A percentile compares a stretch with the other conserved stretches of the same genome.
phyloP scores from a whole-genome alignment of 2,797 vertebrate genomes.

The Okamejei kenojei region DNA sequence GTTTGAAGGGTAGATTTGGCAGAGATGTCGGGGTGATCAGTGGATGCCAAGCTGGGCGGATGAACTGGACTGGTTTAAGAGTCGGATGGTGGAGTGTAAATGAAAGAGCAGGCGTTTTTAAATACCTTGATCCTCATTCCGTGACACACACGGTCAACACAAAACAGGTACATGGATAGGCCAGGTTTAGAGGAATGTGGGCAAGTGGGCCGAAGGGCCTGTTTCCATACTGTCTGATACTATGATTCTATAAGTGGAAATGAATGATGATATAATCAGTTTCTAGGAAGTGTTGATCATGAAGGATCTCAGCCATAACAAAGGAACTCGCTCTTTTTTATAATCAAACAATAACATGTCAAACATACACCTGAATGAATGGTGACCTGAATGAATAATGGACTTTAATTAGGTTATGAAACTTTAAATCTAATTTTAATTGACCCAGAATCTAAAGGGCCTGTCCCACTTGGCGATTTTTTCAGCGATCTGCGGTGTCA shows the following conservation, averaged over 20 bases:
- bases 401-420: background rate
- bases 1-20: background rate
- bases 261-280: background rate
- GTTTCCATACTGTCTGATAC: no score
- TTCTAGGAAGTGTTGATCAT: background rate
- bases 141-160: background rate
- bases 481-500: no score
- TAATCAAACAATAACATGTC: background rate
- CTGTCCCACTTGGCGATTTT: no score
- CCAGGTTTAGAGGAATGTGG: no score
- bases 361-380: background rate
- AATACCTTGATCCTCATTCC: no score
- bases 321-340: background rate
- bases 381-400: constrained; percentile 14
- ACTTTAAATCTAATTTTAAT: constrained; percentile 6
- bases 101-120: background rate
- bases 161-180: background rate
- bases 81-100: background rate
- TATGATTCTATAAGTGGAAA: background rate
- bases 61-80: background rate
- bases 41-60: background rate
- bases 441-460: background rate
- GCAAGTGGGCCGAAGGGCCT: no score
- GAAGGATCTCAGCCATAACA: background rate
- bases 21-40: background rate